Evolutionary conservation across 2,113 vertebrate species (phyloP), one percentile per base, ranked within the genome.

Genomic region (Pelodiscus sinensis): DNA sequence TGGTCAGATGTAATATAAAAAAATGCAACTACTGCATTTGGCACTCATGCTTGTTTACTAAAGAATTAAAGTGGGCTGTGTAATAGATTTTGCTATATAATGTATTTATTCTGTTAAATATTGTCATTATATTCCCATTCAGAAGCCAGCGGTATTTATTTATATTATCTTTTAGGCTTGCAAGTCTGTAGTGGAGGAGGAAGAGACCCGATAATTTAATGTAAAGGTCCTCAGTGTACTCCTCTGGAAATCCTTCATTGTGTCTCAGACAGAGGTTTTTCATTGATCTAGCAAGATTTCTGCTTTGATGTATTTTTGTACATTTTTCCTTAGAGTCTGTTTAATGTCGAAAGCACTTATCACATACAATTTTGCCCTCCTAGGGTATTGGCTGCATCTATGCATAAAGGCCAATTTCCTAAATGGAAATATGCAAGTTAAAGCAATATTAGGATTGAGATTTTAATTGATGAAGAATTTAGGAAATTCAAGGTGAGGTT

Each of bases 181-280:
- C 88, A 3, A 4, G n/a, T 29, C 29, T 81, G 89, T 71, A 31
- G 16, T 85, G 86, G 71, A 85, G 58, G 13, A 84, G 71, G 84
- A 90, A 90, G 51, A 60, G 78, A 71, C 29, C 57, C 77, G 77
- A 84, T 95, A 81, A 86, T 93, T 95, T 95, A 16, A 68, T 93
- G 91, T 93, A 88, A 88, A 77, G 82, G 77, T 79, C 86, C 60
- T 90, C 77, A 71, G 31, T 89, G 79, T 79, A 58, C 92, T 94
- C 83, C 86, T 90, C 78, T 29, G 91, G 91, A 95, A 96, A 84
- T 95, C 90, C 81, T n/a, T 54, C 88, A 52, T 85, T 87, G 7
- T 51, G 51, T 88, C 91, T 87, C 29, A 89, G 85, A 57, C 85
- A 73, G 60, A 80, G 35, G 12, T 55, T 89, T 94, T 92, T 96